Conservation (phyloP, 2,797 vertebrate species). For the Diplodus puntazzo region DNA sequence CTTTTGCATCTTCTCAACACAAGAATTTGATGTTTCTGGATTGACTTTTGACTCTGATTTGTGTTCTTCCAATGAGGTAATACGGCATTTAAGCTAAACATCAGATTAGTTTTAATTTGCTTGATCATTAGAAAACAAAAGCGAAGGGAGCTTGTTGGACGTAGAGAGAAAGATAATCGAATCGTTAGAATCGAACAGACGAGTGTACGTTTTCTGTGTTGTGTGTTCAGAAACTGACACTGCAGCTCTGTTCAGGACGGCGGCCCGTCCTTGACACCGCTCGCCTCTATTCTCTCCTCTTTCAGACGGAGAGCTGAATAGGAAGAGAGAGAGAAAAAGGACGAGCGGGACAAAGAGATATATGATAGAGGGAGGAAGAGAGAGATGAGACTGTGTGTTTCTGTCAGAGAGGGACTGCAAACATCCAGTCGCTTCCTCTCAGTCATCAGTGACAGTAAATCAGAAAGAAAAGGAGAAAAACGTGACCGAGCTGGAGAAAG, state of each 20-base stretch:
- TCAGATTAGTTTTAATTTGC: no score
- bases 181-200: background rate
- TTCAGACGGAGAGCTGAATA: background rate
- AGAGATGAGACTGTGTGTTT: background rate
- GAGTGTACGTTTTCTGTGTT: background rate
- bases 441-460: background rate
- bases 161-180: background rate
- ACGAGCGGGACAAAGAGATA: accelerated
- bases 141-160: no score
- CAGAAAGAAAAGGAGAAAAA: background rate
- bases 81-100: no score
- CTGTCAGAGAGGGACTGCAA: background rate
- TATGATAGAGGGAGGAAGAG: background rate
- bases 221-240: conserved; percentile 7
- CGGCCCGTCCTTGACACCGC: conserved; percentile 11
- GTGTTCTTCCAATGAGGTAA: no score
- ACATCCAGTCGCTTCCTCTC: background rate
- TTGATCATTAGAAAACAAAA: no score
- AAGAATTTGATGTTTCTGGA: no score
- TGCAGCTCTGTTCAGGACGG: background rate
- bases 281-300: background rate
- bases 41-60: no score
- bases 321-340: background rate
- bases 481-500: background rate
- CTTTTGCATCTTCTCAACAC: background rate